Evolutionary conservation across 2,113 vertebrate species (phyloP).

Genomic region (Scytalopus superciliaris): DNA sequence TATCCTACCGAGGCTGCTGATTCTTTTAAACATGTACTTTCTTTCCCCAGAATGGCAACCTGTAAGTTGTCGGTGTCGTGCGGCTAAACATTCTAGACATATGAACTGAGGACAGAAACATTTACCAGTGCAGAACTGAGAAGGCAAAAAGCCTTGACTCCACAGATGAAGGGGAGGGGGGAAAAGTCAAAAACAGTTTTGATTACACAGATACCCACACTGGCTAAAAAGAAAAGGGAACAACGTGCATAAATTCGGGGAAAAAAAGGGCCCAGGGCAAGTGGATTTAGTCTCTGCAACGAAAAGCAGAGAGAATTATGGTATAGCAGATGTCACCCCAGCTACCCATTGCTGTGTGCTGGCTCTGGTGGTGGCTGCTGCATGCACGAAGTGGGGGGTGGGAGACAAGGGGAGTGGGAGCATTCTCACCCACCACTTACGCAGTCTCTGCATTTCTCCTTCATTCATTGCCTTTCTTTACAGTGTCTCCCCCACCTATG

Average conservation of each 20-base stretch:
- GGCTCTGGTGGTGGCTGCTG: background rate
- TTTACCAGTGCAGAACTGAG: background rate
- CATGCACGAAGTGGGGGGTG: fast-evolving
- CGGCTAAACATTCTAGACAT: constrained; percentile 29
- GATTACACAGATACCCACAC: background rate
- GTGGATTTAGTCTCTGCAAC: background rate
- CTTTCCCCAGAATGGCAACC: constrained; percentile 57
- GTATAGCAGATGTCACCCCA: background rate
- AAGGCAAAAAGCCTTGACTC: background rate
- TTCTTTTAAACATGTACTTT: constrained; percentile 54
- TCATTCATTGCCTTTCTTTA: background rate
- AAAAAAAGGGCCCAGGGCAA: background rate
- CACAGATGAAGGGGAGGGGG: background rate
- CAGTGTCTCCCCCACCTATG: background rate
- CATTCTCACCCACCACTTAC: fast-evolving
- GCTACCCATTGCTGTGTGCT: fast-evolving
- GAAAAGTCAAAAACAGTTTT: background rate
- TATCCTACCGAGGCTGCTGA: constrained; percentile 45
- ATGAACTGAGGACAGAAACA: constrained; percentile 16
- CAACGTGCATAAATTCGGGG: background rate
- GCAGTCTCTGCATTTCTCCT: fast-evolving
- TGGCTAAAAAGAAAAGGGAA: background rate
- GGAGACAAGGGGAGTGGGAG: background rate
- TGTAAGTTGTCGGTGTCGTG: background rate
- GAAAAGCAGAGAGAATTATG: background rate